A percentile compares a stretch with the other conserved stretches of the same genome.
phyloP scores from a whole-genome alignment of 2,113 vertebrate genomes.

The Scolopax mira region DNA sequence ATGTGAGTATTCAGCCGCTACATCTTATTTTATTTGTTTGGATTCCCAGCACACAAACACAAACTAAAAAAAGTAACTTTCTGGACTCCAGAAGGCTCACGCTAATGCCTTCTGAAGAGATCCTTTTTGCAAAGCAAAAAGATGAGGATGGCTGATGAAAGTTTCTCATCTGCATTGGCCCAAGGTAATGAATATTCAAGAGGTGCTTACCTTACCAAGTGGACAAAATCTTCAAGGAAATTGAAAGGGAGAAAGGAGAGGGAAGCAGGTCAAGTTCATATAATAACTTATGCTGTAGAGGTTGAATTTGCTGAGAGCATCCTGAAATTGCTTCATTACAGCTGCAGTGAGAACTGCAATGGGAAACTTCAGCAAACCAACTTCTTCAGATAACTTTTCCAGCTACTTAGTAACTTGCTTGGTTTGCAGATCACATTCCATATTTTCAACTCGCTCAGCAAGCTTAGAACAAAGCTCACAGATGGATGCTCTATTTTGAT shows the following conservation, averaged over 20 bases:
- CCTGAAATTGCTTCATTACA: neutral
- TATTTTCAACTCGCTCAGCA: constrained; percentile 42
- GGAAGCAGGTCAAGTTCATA: constrained; percentile 7
- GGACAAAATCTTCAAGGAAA: constrained; percentile 17
- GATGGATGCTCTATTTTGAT: constrained; percentile 61
- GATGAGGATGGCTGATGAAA: neutral
- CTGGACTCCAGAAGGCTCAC: neutral
- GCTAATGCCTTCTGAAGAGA: neutral
- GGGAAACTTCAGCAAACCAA: neutral
- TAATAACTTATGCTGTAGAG: neutral
- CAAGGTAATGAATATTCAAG: constrained; percentile 22
- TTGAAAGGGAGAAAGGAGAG: constrained; percentile 10
- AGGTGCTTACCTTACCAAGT: constrained; percentile 57
- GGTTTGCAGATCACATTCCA: constrained; percentile 57
- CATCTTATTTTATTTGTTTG: constrained; percentile 30
- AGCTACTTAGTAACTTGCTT: constrained; percentile 47
- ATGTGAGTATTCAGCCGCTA: constrained; percentile 64
- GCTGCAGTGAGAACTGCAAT: neutral
- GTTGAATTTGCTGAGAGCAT: neutral
- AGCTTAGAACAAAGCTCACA: constrained; percentile 56
- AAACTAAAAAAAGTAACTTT: neutral
- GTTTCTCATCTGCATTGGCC: neutral
- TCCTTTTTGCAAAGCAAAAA: neutral
- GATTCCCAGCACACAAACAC: neutral
- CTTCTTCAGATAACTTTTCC: constrained; percentile 27